Evolutionary conservation across 1,140 invertebrate species (phyloP).

Genomic region (Pseudomyrmex sp.): DNA sequence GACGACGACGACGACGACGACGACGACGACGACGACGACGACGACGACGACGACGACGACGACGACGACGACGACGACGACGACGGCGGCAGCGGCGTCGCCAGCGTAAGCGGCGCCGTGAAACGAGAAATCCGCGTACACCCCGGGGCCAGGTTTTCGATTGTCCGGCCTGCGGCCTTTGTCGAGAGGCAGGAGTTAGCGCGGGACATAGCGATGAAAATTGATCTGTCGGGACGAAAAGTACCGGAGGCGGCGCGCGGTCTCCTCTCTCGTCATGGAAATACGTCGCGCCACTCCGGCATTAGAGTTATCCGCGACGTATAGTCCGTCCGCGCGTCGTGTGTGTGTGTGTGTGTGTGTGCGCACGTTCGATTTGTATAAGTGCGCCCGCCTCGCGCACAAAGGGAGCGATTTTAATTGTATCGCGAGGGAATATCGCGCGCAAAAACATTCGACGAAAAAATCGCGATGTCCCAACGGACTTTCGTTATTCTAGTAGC

Average conservation of each 20-base stretch:
- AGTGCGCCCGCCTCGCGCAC: constrained; percentile 28
- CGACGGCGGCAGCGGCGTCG: constrained; percentile 64
- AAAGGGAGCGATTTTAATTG: constrained; percentile 53
- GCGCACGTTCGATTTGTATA: constrained; percentile 41
- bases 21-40: too few relatives aligned
- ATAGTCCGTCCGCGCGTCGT: background rate
- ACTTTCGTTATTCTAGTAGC: background rate
- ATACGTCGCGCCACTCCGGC: constrained; percentile 64
- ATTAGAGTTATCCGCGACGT: constrained; percentile 55
- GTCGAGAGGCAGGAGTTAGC: constrained; percentile 45
- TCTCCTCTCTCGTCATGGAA: constrained; percentile 68
- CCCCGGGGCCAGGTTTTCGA: constrained; percentile 73
- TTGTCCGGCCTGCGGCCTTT: constrained; percentile 71
- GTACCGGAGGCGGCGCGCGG: constrained; percentile 58
- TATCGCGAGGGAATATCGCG: constrained; percentile 43
- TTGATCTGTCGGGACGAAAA: constrained; percentile 70
- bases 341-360: constrained; percentile 16
- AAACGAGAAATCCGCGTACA: constrained; percentile 75
- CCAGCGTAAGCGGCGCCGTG: constrained; percentile 60
- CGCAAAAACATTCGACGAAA: constrained; percentile 45
- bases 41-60: too few relatives aligned
- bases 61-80: too few relatives aligned
- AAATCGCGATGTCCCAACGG: constrained; percentile 3
- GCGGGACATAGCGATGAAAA: constrained; percentile 68
- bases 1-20: too few relatives aligned